Base-by-base conservation (phyloP, 2,113 vertebrate species). In the Toxotes chatareus region DNA sequence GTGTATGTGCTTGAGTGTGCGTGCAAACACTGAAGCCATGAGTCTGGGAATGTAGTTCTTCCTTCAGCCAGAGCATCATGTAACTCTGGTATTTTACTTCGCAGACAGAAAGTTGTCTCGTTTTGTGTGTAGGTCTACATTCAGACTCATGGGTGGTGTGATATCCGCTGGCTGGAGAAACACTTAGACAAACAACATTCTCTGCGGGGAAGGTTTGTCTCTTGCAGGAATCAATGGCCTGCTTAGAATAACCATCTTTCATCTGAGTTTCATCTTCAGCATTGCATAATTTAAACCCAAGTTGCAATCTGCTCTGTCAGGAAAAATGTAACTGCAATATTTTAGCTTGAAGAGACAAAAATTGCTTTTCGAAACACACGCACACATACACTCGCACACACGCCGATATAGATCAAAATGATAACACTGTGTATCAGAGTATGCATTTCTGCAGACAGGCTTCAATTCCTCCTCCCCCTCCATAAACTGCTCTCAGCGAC, bases 161-260 rank as follows among this genome's bases (percentile, higher is more conserved):
- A 72, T 59, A 84, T 89, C 73, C 27, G 44, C 51, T 66, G 82
- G 73, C 81, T 84, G 86, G 67, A 85, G 82, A 90, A 88, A 80
- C 66, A 79, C 82, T 90, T 80, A 86, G 71, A 69, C 75, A 74
- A 83, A 88, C 71, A 82, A 64, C 60, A 27, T 36, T 68, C 71
- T 85, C 69, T 59, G 71, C 76, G 67, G 64, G 79, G 62, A 65
- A 44, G 70, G 61, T 65, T 82, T 80, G 79, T 82, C 68, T 89
- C 71, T 56, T 71, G 73, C 57, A 40, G 47, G 77, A 88, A 82
- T 91, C 86, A 83, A 63, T 79, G 66, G 67, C 32, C 81, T 74
- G 56, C 59, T 77, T 80, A 73, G 27, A 73, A 88, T 71, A 88
- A 81, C 51, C 60, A 79, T 82, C 72, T 68, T 81, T 88, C 63